Base-by-base conservation (phyloP, 2,797 vertebrate genomes). In the Choloepus didactylus region DNA sequence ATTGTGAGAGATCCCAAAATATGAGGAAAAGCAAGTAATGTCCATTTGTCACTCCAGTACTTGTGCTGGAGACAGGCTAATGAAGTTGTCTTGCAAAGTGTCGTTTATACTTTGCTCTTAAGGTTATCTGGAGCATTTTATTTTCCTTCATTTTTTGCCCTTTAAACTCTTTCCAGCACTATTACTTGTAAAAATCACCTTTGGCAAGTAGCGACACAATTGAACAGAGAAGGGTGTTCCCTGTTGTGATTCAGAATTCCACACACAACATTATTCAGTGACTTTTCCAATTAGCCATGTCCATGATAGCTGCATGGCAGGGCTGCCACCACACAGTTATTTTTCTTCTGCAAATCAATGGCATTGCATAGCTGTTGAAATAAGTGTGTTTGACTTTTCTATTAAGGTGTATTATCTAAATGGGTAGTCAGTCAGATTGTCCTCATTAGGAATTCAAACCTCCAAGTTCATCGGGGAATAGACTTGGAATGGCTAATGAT, bases 361-460 rank as follows among this genome's bases (percentile, higher is more conserved):
- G 51, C 83, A 35, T 60, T 88, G 49, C 1, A 3, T 91, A 69
- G 92, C 83, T 31, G 72, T 73, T 95, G 94, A 97, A 92, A 87
- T 92, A 96, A 97, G 91, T 87, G 51, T 93, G 67, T 85, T 93
- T 95, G 96, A 91, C 96, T 98, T 87, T 95, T 84, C 93, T 95
- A 81, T 93, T 94, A 93, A 93, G 82, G 92, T 87, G 0, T 86
- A 95, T 96, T 97, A 94, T 76, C 87, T 97, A 97, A 93, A 84
- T 87, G 60, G 87, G 66, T 62, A 96, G 94, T 95, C 97, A 88
- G 64, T 95, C 96, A 95, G 72, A 77, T 38, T 51, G 31, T 76
- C 66, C 85, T 97, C 79, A 88, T 94, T 96, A 93, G 87, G 90
- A 93, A 97, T 93, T 96, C 93, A 95, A 96, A 96, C 80, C 81